Evolutionary conservation across 1,140 invertebrate species (phyloP).

Genomic region (Drosophila sp.): DNA sequence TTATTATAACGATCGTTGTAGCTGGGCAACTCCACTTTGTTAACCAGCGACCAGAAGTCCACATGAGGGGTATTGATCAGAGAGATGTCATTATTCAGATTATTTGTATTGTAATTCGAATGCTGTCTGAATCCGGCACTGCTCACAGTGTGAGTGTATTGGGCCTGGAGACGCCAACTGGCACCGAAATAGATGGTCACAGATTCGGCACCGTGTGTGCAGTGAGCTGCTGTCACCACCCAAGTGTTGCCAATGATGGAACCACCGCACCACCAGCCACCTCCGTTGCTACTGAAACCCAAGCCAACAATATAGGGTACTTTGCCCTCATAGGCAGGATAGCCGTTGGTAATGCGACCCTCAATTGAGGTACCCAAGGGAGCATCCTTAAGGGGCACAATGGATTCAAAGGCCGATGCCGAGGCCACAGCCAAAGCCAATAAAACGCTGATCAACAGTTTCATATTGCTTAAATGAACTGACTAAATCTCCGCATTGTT

Average conservation of each 20-base stretch:
- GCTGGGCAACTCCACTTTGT: slow-evolving; percentile 50
- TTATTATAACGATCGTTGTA: slow-evolving; percentile 37
- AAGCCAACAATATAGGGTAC: slow-evolving; percentile 84
- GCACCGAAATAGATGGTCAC: too few species aligned
- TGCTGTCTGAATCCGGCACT: slow-evolving; percentile 53
- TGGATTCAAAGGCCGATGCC: slow-evolving; percentile 51
- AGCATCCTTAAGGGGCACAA: slow-evolving; percentile 58
- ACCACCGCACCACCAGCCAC: slow-evolving; percentile 85
- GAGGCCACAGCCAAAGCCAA: slow-evolving; percentile 54
- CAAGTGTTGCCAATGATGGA: too few species aligned
- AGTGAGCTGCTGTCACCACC: too few species aligned
- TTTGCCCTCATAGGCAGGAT: slow-evolving; percentile 64
- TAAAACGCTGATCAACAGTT: slow-evolving; percentile 14
- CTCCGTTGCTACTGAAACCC: slow-evolving; percentile 65
- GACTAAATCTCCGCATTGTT: background rate
- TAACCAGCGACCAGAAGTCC: slow-evolving; percentile 26
- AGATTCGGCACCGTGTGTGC: too few species aligned
- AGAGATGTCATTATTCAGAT: slow-evolving; percentile 63
- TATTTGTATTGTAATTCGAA: slow-evolving; percentile 45
- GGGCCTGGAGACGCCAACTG: too few species aligned
- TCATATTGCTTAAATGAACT: slow-evolving; percentile 20
- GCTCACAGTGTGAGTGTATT: slow-evolving; percentile 60
- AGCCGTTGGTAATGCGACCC: slow-evolving; percentile 70
- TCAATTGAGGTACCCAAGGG: slow-evolving; percentile 36
- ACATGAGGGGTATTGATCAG: slow-evolving; percentile 46